phyloP scores from a whole-genome alignment of 2,797 vertebrate genomes.

The Austrolebias charrua region DNA sequence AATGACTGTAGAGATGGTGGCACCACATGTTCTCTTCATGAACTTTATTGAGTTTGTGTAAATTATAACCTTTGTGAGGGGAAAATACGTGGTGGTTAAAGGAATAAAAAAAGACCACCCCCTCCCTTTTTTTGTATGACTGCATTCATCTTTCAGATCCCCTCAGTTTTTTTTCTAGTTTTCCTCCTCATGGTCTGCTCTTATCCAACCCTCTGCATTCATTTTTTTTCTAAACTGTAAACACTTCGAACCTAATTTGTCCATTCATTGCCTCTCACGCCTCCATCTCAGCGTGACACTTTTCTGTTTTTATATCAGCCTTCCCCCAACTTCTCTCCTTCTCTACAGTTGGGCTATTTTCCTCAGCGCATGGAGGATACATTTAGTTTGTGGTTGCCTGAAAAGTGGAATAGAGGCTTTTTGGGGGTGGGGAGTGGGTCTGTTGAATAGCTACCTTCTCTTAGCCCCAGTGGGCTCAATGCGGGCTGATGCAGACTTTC shows the following conservation, averaged over 20 bases:
- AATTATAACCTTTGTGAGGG: constrained; percentile 77
- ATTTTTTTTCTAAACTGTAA: constrained; percentile 22
- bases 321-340: constrained; percentile 9
- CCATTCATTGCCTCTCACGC: constrained; percentile 27
- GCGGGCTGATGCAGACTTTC: constrained; percentile 75
- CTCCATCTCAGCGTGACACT: constrained; percentile 26
- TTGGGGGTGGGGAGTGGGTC: constrained; percentile 43
- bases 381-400: constrained; percentile 77
- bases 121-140: constrained; percentile 26
- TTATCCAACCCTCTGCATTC: constrained; percentile 15
- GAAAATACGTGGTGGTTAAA: constrained; percentile 75
- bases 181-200: constrained; percentile 11
- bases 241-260: constrained; percentile 29
- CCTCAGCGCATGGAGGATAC: constrained; percentile 68
- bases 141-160: constrained; percentile 41
- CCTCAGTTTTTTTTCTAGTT: constrained; percentile 3
- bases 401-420: constrained; percentile 63
- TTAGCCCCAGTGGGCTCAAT: constrained; percentile 43
- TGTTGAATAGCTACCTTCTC: constrained; percentile 60
- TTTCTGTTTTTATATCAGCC: constrained; percentile 41
- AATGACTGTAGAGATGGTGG: constrained; percentile 63
- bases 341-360: constrained; percentile 68
- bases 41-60: constrained; percentile 76
- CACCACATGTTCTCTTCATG: constrained; percentile 57
- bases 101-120: constrained; percentile 38